These are phyloP conservation scores for Heliconius ethilla DNA, from an alignment of 2,888 invertebrate species.

Conservation along the genomic window DNA sequence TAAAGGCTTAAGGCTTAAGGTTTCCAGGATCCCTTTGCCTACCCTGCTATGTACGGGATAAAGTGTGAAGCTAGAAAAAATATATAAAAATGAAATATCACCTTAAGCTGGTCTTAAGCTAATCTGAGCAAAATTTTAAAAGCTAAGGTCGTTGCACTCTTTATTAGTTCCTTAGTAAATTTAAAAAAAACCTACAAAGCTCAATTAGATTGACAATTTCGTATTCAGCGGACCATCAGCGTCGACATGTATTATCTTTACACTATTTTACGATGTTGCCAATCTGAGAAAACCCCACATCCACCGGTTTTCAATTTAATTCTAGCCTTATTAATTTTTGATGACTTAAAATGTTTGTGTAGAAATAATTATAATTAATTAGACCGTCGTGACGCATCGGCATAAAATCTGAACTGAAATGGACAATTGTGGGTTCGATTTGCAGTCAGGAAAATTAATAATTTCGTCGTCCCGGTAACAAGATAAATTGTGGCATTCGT, in stretches of 20 bases:
- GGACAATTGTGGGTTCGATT: too few relatives aligned
- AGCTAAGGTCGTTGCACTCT: conserved; percentile 29
- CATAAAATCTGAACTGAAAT: too few relatives aligned
- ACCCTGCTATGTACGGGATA: too few relatives aligned
- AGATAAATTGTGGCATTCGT: too few relatives aligned
- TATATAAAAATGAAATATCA: neutral
- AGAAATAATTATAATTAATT: neutral
- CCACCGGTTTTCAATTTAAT: conserved; percentile 23
- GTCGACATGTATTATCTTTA: conserved; percentile 36
- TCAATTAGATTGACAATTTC: conserved; percentile 32
- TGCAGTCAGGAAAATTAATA: too few relatives aligned
- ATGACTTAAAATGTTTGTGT: neutral
- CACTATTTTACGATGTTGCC: conserved; percentile 32
- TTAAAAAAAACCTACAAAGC: conserved; percentile 28
- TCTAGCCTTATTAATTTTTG: neutral
- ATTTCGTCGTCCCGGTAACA: too few relatives aligned
- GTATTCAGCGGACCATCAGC: conserved; percentile 30
- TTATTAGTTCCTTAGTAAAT: conserved; percentile 21
- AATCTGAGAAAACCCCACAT: conserved; percentile 26
- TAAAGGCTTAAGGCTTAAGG: too few relatives aligned
- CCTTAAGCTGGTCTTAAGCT: neutral
- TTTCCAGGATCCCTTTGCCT: too few relatives aligned
- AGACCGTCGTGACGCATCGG: too few relatives aligned
- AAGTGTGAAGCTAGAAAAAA: too few relatives aligned
- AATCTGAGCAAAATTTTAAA: too few relatives aligned